Evolutionary conservation across 2,797 vertebrate genomes (phyloP), one percentile per base, ranked within the genome.

Genomic region (Mustela erminea): DNA sequence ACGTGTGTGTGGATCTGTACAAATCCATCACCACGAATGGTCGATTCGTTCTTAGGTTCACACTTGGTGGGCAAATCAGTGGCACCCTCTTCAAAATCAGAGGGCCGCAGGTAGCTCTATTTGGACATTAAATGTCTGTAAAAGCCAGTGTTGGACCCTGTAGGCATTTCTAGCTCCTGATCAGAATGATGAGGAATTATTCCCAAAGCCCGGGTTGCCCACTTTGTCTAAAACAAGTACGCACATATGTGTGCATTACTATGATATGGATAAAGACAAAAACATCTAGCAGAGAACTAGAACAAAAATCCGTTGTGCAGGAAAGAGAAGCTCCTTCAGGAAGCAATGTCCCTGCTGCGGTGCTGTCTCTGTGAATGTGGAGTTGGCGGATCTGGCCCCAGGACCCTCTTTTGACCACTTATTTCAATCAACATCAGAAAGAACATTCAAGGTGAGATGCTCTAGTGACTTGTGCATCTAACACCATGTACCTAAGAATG

Each of bases 271-370:
- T 15, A 46, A 56, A 72, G 14, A 27, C 72, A 32, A 41, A 20
- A 46, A 11, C 4, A 7, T 46, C 60, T 3, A 46, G 7, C 72
- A 83, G 78, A 93, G 52, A 66, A 38, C 35, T 56, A 12, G 54
- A 60, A 56, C 29, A 29, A 93, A 60, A 29, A 49, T 2, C 25
- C 23, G 15, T 21, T 23, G 25, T 25, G 21, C 46, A 77, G 29
- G 70, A 35, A 41, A 62, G 18, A 78, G 68, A 35, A 0, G 0
- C 38, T 46, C 7, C 82, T 43, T 56, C 78, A 38, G 18, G 56
- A 10, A 38, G 32, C 2, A 3, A 29, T 0, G 0, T 21, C 25
- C 15, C 32, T 13, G 9, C 14, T 11, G 4, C 3, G 2, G 27
- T 5, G 52, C 21, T 56, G 20, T 56, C 56, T 92, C 92, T 54